A percentile compares a stretch with the other conserved stretches of the same genome.
Conservation (phyloP, 2,888 invertebrate genomes). For the Oscheius sp. region DNA sequence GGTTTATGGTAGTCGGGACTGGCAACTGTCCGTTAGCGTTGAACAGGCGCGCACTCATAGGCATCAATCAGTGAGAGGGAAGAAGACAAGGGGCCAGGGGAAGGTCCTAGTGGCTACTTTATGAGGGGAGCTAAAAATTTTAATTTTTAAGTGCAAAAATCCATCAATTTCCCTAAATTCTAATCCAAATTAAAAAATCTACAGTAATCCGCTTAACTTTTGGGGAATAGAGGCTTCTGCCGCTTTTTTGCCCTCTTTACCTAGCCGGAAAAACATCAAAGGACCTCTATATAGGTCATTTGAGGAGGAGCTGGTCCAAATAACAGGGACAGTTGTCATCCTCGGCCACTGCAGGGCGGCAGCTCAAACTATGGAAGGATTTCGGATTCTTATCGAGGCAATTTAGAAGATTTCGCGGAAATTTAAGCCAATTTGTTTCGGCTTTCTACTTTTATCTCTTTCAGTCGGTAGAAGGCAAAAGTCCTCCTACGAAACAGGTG, state of each 20-base stretch:
- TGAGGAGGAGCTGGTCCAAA: constrained; percentile 19
- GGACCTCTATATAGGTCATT: constrained; percentile 25
- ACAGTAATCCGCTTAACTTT: too few relatives aligned
- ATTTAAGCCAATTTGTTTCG: background rate
- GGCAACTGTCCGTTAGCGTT: constrained; percentile 30
- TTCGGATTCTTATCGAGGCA: background rate
- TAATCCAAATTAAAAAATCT: too few relatives aligned
- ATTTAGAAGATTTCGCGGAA: background rate
- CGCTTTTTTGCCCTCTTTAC: too few relatives aligned
- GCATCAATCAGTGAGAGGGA: constrained; percentile 30
- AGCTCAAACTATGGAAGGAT: too few relatives aligned
- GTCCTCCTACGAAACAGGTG: constrained; percentile 26
- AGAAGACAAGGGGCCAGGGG: background rate
- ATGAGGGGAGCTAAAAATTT: too few relatives aligned
- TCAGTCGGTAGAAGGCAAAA: background rate
- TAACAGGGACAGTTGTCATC: constrained; percentile 25
- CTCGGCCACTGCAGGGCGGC: too few relatives aligned
- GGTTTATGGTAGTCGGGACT: constrained; percentile 34
- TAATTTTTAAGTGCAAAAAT: too few relatives aligned
- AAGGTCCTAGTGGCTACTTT: background rate
- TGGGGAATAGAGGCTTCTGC: background rate
- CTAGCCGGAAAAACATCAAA: background rate
- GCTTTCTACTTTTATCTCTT: constrained; percentile 4
- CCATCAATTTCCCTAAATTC: too few relatives aligned
- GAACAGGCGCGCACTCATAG: constrained; percentile 37